These are phyloP conservation scores for Vespertilio murinus DNA, from an alignment of 2,797 vertebrate genomes.

Conservation along the genomic window DNA sequence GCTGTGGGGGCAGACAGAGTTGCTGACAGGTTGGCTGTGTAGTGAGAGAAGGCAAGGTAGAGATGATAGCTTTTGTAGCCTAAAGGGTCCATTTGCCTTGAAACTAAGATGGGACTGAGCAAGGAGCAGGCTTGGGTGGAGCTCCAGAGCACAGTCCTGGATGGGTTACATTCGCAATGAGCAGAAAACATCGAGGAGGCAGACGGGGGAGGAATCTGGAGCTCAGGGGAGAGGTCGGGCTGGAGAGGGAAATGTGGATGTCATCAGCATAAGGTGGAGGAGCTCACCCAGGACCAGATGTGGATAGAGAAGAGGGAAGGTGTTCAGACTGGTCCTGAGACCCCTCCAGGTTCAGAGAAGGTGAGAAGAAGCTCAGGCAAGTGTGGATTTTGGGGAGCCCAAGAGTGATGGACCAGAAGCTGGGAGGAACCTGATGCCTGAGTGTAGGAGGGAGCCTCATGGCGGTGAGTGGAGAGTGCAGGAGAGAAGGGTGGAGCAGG, in stretches of 20 bases:
- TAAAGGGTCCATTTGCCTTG: not conserved
- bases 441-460: not conserved
- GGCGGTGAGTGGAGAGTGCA: rapidly evolving
- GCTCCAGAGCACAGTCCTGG: not conserved
- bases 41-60: not conserved
- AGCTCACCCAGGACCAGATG: not conserved
- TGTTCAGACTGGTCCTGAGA: not conserved
- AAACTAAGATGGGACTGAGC: not conserved
- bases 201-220: not conserved
- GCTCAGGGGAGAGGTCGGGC: not conserved
- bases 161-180: rapidly evolving
- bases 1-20: not conserved
- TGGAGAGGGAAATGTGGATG: not conserved
- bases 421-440: not conserved
- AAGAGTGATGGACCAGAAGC: not conserved
- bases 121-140: not conserved
- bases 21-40: not conserved
- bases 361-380: not conserved
- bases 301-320: not conserved
- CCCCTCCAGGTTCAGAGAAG: not conserved
- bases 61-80: not conserved
- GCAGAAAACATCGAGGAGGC: not conserved
- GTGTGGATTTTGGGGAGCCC: not conserved
- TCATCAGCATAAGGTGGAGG: not conserved
- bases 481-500: not conserved